Evolutionary conservation across 2,797 vertebrate species (phyloP), one percentile per base, ranked within the genome.

Genomic region (Allobates femoralis): DNA sequence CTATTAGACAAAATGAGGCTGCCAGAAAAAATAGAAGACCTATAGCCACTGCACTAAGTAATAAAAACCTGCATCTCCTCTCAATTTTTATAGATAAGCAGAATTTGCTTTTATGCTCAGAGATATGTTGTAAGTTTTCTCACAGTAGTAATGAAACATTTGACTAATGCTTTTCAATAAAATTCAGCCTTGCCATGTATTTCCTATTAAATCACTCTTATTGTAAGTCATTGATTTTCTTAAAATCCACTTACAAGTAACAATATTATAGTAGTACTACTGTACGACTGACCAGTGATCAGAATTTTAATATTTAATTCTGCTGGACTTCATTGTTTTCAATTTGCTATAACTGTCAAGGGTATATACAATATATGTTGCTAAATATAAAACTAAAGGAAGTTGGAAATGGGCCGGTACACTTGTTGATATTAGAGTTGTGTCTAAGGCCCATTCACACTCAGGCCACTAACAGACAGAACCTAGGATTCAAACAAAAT

Each of bases 21-120:
- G 85, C 14, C 2, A 34, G 83, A 55, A 86, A 82, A 88, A 55
- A 16, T 79, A 77, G 84, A 46, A 1, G 1, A 4, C 89, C 74
- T 82, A 12, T 37, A 51, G 53, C 15, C 8, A 23, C 32, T 86
- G 37, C 69, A 62, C 23, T 86, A 66, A 83, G 64, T 87, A 60
- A 85, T 88, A 85, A 86, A 67, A 76, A 66, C 32, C 46, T 58
- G 76, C 60, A 75, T 81, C 56, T 37, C n/a, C 67, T 84, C 67
- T 80, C n/a, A 80, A 66, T 71, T 80, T 12, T 37, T 41, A 53
- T 79, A 80, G 23, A 79, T 41, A 84, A 73, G 32, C 74, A 83
- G 74, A 62, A 73, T 53, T 30, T 64, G 32, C 85, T 81, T 62
- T 46, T 37, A 79, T 15, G 23, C 53, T 81, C 15, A 74, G 69